phyloP scores from a whole-genome alignment of 2,113 vertebrate species.

The Oxyruncus cristatus region DNA sequence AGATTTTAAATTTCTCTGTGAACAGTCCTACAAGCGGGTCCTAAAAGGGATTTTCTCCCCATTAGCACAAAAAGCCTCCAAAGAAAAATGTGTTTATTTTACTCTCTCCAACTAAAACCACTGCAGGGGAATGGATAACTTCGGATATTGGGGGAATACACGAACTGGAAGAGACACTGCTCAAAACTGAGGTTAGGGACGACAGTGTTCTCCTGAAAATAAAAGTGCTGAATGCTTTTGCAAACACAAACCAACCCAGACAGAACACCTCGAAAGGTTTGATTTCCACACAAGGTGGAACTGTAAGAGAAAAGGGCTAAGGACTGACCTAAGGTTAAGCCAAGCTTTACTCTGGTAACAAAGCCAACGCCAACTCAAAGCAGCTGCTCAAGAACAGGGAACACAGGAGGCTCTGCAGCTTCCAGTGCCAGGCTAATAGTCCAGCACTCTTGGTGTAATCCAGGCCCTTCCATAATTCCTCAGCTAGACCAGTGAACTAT shows the following conservation, averaged over 20 bases:
- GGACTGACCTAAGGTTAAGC: neutral
- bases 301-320: constrained; percentile 20
- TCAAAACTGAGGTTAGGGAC: neutral
- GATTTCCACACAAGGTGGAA: constrained; percentile 69
- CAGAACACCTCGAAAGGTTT: constrained; percentile 54
- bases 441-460: neutral
- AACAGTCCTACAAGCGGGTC: neutral
- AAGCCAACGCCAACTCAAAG: neutral
- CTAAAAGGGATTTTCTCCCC: neutral
- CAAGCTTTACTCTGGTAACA: neutral
- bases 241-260: constrained; percentile 59
- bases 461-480: neutral
- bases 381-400: neutral
- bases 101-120: neutral
- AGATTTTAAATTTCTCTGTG: neutral
- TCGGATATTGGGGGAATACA: neutral
- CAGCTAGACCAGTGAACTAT: neutral
- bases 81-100: neutral
- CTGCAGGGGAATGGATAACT: neutral
- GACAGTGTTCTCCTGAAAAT: neutral
- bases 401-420: neutral
- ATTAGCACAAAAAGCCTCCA: neutral
- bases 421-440: neutral
- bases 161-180: neutral
- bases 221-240: constrained; percentile 8